Evolutionary conservation across 2,113 vertebrate species (phyloP).

Genomic region (Martes martes): DNA sequence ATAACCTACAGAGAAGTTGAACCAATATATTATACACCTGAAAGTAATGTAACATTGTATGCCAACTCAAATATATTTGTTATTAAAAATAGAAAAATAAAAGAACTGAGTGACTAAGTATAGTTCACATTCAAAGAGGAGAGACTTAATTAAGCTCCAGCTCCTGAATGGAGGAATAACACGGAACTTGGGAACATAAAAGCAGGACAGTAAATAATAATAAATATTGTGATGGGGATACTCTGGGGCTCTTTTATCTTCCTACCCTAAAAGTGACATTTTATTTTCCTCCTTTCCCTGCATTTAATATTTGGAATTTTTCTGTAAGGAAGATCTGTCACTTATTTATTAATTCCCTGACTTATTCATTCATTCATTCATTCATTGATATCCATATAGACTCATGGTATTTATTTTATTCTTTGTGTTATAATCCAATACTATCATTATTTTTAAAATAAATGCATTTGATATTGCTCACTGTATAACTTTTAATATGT

Average conservation of each 20-base stretch:
- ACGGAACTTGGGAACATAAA: neutral
- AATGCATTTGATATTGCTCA: neutral
- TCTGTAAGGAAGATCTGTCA: neutral
- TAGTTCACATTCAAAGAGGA: neutral
- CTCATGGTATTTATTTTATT: neutral
- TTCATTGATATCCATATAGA: neutral
- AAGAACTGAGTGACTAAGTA: neutral
- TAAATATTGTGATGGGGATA: neutral
- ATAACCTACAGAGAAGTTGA: neutral
- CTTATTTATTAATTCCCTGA: neutral
- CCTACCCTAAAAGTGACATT: neutral
- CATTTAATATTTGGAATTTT: neutral
- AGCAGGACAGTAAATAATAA: neutral
- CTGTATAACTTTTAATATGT: neutral
- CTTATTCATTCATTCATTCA: neutral
- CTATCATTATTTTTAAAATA: neutral
- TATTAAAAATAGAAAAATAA: neutral
- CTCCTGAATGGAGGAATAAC: neutral
- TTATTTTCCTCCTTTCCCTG: neutral
- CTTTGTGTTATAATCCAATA: neutral
- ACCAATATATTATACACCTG: neutral
- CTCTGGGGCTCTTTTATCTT: fast-evolving
- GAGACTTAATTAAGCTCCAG: neutral
- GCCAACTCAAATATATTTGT: neutral
- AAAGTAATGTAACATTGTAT: neutral